Evolutionary conservation across 2,113 vertebrate genomes (phyloP), one percentile per base, ranked within the genome.

Genomic region (Scopus umbretta): DNA sequence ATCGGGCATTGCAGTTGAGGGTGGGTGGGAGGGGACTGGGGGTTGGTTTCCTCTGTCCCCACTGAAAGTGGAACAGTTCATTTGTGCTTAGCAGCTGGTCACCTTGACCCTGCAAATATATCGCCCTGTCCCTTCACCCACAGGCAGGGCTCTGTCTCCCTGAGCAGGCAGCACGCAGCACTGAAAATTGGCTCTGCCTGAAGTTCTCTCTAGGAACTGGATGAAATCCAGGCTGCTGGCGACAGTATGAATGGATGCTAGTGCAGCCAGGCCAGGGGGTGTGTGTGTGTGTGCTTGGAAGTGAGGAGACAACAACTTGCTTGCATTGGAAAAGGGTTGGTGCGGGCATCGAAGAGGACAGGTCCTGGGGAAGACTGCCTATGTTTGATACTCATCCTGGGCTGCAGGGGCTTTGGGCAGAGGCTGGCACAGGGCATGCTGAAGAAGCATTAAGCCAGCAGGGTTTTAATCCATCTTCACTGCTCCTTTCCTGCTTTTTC

Each of bases 121-220:
- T 96, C 67, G 30, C 49, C 38, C 73, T 45, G 66, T 95, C 76
- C 58, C n/a, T 65, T 87, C 38, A 29, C 27, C 56, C 55, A 32
- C 78, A 83, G 93, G 34, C 79, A 68, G 55, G 55, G 52, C 89
- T 94, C 90, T 95, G 91, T 87, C 89, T 91, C 91, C 79, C 84
- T 3, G 32, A 76, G 86, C 89, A 80, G 81, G 74, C 86, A 73
- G 74, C 45, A 49, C 3, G 19, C 79, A 70, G 83, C 30, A 11
- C 78, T 95, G 89, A 59, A 90, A 95, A 55, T 70, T 96, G 95
- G 94, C 95, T 94, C 71, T 94, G 78, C 67, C 71, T 93, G 86
- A 72, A 86, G 66, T 83, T 96, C 97, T 97, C 91, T 97, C 96
- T 95, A 97, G 96, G 97, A 97, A 96, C 45, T 96, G 97, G 95